A percentile compares a stretch with the other conserved stretches of the same genome.
Conservation (phyloP, 2,888 invertebrate species). For the Agrypnus murinus region DNA sequence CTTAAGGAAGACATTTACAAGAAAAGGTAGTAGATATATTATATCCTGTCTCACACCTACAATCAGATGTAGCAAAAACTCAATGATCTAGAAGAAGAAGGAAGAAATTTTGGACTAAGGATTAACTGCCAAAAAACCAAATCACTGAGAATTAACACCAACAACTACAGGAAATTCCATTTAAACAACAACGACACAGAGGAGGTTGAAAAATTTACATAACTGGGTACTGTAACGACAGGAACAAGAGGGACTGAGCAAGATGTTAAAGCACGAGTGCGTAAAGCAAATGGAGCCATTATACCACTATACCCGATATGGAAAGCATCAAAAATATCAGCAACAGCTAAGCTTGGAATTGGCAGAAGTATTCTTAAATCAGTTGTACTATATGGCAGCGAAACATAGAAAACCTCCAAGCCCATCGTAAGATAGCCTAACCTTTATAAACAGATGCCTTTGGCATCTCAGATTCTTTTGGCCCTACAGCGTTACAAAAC, state of each 20-base stretch:
- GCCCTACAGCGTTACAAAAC: too few relatives aligned
- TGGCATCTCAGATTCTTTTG: too few relatives aligned
- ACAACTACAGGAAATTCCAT: conserved; percentile 3
- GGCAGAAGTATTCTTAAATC: background rate
- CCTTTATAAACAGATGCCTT: too few relatives aligned
- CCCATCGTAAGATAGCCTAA: too few relatives aligned
- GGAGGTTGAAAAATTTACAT: conserved; percentile 8
- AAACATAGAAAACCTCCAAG: too few relatives aligned
- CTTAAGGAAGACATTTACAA: background rate
- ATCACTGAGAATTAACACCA: conserved; percentile 3
- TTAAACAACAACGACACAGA: background rate
- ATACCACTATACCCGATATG: conserved; percentile 5
- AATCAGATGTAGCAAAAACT: too few relatives aligned
- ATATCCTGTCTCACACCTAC: too few relatives aligned
- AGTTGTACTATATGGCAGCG: background rate
- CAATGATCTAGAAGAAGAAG: conserved; percentile 1
- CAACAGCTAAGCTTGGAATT: background rate
- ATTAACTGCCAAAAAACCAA: conserved; percentile 2
- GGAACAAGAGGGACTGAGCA: background rate
- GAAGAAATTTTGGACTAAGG: conserved; percentile 6
- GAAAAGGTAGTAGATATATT: conserved; percentile 7
- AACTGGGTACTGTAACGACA: background rate
- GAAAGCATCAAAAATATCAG: background rate
- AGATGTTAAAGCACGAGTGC: background rate
- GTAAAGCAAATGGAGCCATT: conserved; percentile 7